These are phyloP conservation scores for Hydropsyche betteni DNA, from an alignment of 2,888 invertebrate species.

Conservation along the genomic window DNA sequence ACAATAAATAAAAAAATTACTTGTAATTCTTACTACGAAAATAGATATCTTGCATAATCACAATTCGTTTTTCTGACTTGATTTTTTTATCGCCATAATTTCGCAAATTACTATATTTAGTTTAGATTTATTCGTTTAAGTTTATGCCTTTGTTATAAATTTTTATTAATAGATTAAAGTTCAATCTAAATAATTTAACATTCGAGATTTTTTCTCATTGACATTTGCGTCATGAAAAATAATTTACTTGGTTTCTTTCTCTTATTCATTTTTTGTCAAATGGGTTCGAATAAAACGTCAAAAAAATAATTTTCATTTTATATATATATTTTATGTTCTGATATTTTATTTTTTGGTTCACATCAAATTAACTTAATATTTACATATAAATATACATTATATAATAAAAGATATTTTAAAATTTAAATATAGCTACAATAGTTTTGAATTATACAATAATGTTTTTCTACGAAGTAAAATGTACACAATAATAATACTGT, in stretches of 20 bases:
- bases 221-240: background rate
- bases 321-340: constrained; percentile 22
- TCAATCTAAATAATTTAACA: too few species aligned
- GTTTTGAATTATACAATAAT: background rate
- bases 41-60: too few species aligned
- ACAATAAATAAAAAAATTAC: too few species aligned
- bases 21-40: too few species aligned
- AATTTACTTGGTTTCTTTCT: background rate
- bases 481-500: constrained; percentile 31
- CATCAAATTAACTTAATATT: constrained; percentile 24
- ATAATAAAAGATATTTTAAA: background rate
- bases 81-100: too few species aligned
- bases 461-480: background rate
- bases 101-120: too few species aligned
- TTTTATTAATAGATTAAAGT: too few species aligned
- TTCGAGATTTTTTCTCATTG: too few species aligned
- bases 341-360: constrained; percentile 34
- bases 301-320: background rate
- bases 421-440: background rate
- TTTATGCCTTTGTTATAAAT: too few species aligned
- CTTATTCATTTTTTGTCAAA: background rate
- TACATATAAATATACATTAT: background rate
- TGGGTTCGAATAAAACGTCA: too few species aligned
- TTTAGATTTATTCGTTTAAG: too few species aligned
- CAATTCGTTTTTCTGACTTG: too few species aligned